Conservation (phyloP, 2,113 vertebrate species). For the Aegotheles bennettii region DNA sequence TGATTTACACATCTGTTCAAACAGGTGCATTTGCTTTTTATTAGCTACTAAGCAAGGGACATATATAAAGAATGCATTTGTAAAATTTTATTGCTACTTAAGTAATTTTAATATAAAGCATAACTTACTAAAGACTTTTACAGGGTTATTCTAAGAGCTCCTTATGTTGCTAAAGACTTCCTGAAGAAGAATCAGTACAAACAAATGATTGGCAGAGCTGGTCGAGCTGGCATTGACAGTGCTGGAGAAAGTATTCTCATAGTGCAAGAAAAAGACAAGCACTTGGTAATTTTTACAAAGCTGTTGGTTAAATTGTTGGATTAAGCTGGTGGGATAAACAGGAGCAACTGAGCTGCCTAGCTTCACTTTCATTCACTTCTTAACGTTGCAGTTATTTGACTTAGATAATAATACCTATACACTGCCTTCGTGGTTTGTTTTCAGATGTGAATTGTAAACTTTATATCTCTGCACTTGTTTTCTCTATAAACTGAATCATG, state of each 20-base stretch:
- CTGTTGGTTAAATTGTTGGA: neutral
- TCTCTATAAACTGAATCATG: neutral
- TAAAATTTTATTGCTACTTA: neutral
- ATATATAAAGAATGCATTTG: neutral
- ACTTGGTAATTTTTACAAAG: slow-evolving; percentile 71
- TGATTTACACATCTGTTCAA: neutral
- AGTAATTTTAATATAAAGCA: neutral
- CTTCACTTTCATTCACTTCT: neutral
- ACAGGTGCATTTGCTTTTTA: neutral
- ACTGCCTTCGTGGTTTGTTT: neutral
- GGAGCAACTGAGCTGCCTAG: neutral
- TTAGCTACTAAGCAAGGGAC: neutral
- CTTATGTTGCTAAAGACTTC: slow-evolving; percentile 88
- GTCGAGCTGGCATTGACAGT: slow-evolving; percentile 90
- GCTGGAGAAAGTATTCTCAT: slow-evolving; percentile 92
- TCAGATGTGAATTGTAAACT: neutral
- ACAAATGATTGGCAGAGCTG: slow-evolving; percentile 95
- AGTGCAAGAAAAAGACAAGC: slow-evolving; percentile 86
- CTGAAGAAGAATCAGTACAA: slow-evolving; percentile 93
- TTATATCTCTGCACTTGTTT: neutral
- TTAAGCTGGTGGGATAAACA: neutral
- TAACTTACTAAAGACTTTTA: neutral
- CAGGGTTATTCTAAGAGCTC: slow-evolving; percentile 93
- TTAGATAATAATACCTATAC: neutral
- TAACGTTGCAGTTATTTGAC: neutral